Evolutionary conservation across 23 tunicate genomes (phyloP).

Genomic region (Styela plicata): DNA sequence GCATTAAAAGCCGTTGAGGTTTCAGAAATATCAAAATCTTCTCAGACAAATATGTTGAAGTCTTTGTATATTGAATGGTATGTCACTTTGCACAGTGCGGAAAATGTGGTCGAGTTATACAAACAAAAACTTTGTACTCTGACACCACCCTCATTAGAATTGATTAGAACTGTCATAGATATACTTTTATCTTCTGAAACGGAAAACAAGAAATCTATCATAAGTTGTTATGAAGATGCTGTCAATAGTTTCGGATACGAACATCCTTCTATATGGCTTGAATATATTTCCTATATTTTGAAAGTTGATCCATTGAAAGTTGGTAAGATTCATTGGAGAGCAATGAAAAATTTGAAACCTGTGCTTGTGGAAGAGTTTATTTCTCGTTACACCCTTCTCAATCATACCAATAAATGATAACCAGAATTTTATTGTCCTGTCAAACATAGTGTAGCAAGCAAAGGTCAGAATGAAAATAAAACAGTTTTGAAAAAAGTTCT

Average conservation of each 20-base stretch:
- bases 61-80: slow-evolving; percentile 12
- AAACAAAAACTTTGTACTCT: background rate
- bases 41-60: background rate
- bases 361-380: slow-evolving; percentile 40
- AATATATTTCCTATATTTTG: slow-evolving; percentile 31
- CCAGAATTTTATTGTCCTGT: too few relatives aligned
- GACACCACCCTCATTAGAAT: slow-evolving; percentile 2
- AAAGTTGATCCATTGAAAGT: slow-evolving; percentile 14
- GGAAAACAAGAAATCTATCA: background rate
- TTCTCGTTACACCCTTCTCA: slow-evolving; percentile 40
- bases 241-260: slow-evolving; percentile 30
- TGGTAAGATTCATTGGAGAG: slow-evolving; percentile 68
- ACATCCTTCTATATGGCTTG: slow-evolving; percentile 56
- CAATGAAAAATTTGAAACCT: slow-evolving; percentile 56
- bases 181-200: slow-evolving; percentile 13
- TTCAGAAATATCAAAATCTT: background rate
- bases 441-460: too few relatives aligned
- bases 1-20: background rate
- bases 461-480: too few relatives aligned
- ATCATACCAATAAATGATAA: too few relatives aligned
- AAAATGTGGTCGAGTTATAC: background rate
- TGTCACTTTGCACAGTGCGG: background rate
- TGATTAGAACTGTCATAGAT: slow-evolving; percentile 24
- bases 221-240: slow-evolving; percentile 50
- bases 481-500: too few relatives aligned